These are phyloP conservation scores for Callorhinus ursinus DNA, from an alignment of 2,113 vertebrate genomes.

Conservation along the genomic window DNA sequence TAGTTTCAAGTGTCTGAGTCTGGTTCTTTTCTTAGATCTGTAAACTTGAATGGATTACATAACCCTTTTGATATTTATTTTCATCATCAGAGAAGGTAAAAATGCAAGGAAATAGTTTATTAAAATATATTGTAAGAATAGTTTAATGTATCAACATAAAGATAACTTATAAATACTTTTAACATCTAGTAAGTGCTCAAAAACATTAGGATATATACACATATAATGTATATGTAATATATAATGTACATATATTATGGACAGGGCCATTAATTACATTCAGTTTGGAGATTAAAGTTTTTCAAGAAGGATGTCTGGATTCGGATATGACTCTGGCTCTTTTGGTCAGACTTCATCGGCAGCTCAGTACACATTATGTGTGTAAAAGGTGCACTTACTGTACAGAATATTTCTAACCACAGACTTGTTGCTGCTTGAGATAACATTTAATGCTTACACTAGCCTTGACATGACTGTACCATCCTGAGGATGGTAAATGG, in stretches of 20 bases:
- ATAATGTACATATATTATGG: neutral
- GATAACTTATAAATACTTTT: neutral
- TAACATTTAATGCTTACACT: neutral
- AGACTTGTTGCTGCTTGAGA: neutral
- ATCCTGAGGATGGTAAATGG: neutral
- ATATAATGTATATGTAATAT: neutral
- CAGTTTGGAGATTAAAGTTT: neutral
- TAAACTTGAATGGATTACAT: neutral
- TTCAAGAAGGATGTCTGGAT: neutral
- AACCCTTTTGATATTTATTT: neutral
- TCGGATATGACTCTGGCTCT: neutral
- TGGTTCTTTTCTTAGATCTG: neutral
- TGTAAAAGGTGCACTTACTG: rapidly evolving
- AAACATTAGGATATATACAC: neutral
- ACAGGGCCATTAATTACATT: neutral
- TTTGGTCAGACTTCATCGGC: neutral
- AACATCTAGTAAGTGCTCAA: neutral
- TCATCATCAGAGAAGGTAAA: neutral
- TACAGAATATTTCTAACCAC: neutral
- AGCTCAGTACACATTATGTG: neutral
- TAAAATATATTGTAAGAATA: neutral
- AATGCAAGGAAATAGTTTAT: neutral
- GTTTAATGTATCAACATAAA: neutral
- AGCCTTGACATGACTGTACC: neutral
- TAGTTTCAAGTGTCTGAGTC: neutral